Evolutionary conservation across 1,140 invertebrate species (phyloP), one percentile per base, ranked within the genome.

Genomic region (Lepidurus couesii): DNA sequence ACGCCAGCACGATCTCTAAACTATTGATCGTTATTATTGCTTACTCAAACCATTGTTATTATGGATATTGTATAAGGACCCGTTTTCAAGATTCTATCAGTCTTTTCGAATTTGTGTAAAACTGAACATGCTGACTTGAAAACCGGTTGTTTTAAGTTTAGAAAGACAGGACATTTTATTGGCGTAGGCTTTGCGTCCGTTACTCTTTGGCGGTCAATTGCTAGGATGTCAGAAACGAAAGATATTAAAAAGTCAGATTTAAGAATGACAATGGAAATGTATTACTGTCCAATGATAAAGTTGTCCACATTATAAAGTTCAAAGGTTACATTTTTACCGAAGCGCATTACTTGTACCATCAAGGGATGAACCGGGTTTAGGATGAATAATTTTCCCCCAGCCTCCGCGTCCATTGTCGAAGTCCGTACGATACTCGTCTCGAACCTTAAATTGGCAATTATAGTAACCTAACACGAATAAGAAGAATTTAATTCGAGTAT

Each of bases 391-490:
- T 87, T 98, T 98, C 42, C 96, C 96, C 86, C 97, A 99, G 9
- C 98, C 98, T 73, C 98, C 97, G 85, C 98, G 87, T 1, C 97
- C 98, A 78, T 92, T 90, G 86, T 99, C 98, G 87, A 92, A 99
- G 83, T 99, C 97, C 80, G 95, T 97, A 85, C 98, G 88, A 84
- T 99, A 99, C 88, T 99, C 98, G 84, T 99, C 98, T 82, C 98
- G 89, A 7, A 99, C 96, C 94, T 96, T 82, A 5, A 85, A 85
- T 80, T 74, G 80, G 78, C 75, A 78, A 81, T 81, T 11, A 9
- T 73, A 24, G 53, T 42, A 76, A 34, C 44, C 1, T 79, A 47
- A 77, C 8, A 65, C 0, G 16, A 65, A 16, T 65, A 65, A 65
- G 53, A 79, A 34, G 65, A 9, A 26, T 13, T 77, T 77, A 77